Percentiles rank a stretch among this genome's conserved stretches.
Evolutionary conservation across 1,140 invertebrate genomes (phyloP).

Genomic region (Heliconius nattereri): DNA sequence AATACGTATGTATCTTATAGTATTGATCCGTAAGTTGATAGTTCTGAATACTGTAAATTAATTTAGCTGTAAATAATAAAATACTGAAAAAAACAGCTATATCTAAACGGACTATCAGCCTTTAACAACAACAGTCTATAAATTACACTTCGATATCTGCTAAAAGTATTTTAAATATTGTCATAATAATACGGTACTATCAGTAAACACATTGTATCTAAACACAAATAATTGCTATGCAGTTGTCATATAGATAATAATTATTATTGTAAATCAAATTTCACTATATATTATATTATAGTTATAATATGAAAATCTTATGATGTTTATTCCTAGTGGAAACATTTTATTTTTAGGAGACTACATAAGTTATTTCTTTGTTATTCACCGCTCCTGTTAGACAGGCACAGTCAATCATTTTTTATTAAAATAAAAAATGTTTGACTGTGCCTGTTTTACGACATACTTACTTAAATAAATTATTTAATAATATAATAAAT

Average conservation of each 20-base stretch:
- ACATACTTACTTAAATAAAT: too few relatives aligned
- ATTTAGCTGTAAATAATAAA: neutral
- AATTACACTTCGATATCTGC: conserved; percentile 1
- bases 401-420: too few relatives aligned
- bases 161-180: conserved; percentile 7
- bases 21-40: too few relatives aligned
- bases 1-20: too few relatives aligned
- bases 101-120: neutral
- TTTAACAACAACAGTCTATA: conserved; percentile 6
- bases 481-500: too few relatives aligned
- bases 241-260: neutral
- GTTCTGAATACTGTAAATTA: neutral
- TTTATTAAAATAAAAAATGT: too few relatives aligned
- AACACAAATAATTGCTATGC: conserved; percentile 2
- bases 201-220: neutral
- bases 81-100: neutral
- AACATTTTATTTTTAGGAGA: too few relatives aligned
- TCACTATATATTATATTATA: neutral
- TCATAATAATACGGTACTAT: neutral
- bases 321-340: neutral
- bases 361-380: too few relatives aligned
- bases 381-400: too few relatives aligned
- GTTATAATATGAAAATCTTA: neutral
- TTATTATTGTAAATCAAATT: neutral
- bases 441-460: too few relatives aligned